Evolutionary conservation across 1,140 invertebrate genomes (phyloP).

Genomic region (Dolichoris vasculosae): DNA sequence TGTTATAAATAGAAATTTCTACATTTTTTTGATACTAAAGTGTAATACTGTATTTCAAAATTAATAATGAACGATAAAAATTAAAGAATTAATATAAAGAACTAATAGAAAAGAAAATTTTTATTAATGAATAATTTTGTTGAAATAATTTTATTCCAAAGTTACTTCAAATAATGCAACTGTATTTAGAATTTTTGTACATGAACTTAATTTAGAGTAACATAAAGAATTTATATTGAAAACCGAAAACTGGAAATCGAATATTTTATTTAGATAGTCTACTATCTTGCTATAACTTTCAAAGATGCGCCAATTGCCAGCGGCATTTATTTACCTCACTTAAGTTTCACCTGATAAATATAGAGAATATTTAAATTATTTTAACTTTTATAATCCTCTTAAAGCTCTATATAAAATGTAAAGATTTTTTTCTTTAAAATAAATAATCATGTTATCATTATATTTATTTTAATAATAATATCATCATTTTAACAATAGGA

Average conservation of each 20-base stretch:
- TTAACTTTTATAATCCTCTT: not conserved
- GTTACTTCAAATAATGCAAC: too few relatives aligned
- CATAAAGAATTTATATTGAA: not conserved
- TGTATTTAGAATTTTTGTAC: too few relatives aligned
- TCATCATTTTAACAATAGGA: too few relatives aligned
- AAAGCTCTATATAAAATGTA: not conserved
- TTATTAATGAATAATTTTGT: too few relatives aligned
- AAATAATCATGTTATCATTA: not conserved
- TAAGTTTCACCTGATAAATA: constrained; percentile 7
- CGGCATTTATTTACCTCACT: not conserved
- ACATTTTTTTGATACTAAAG: too few relatives aligned
- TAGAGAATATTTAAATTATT: not conserved
- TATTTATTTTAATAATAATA: not conserved
- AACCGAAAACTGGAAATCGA: not conserved
- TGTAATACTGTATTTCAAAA: too few relatives aligned
- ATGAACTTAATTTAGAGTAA: too few relatives aligned
- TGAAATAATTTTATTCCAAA: too few relatives aligned
- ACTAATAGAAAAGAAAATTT: too few relatives aligned
- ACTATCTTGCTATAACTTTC: not conserved
- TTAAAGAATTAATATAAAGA: too few relatives aligned
- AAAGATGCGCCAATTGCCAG: not conserved
- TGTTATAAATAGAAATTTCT: too few relatives aligned
- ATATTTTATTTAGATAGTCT: not conserved
- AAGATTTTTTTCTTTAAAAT: not conserved
- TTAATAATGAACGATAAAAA: too few relatives aligned